Conservation (phyloP, 2,113 vertebrate genomes). For the Odontesthes bonariensis region DNA sequence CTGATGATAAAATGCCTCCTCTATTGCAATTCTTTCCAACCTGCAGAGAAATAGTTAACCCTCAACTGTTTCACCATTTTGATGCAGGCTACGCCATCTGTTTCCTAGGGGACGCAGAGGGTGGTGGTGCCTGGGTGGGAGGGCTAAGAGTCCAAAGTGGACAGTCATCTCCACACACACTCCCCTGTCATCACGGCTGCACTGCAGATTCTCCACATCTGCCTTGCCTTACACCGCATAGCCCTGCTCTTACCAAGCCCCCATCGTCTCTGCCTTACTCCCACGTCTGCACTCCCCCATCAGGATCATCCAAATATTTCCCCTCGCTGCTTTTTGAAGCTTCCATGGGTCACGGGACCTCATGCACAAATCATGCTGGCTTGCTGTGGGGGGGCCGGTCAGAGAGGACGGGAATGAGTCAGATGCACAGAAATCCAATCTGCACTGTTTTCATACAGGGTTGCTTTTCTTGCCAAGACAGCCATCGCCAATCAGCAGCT, state of each 20-base stretch:
- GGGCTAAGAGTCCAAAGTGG: slow-evolving; percentile 38
- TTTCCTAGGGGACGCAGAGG: slow-evolving; percentile 30
- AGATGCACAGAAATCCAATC: slow-evolving; percentile 91
- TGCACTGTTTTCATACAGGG: slow-evolving; percentile 84
- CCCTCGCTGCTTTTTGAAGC: slow-evolving; percentile 90
- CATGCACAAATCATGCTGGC: slow-evolving; percentile 95
- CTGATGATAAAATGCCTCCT: slow-evolving; percentile 59
- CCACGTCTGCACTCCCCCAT: slow-evolving; percentile 81
- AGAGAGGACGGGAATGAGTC: slow-evolving; percentile 77
- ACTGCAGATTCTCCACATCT: slow-evolving; percentile 90
- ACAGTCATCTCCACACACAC: slow-evolving; percentile 49
- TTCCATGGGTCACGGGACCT: slow-evolving; percentile 92
- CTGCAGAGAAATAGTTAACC: slow-evolving; percentile 16
- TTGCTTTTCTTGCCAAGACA: slow-evolving; percentile 88
- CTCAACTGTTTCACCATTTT: slow-evolving; percentile 35
- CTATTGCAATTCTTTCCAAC: slow-evolving; percentile 25
- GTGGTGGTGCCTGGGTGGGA: slow-evolving; percentile 20
- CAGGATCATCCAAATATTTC: slow-evolving; percentile 90
- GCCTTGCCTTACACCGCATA: slow-evolving; percentile 88
- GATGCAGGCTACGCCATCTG: slow-evolving; percentile 24
- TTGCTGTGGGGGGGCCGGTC: slow-evolving; percentile 81
- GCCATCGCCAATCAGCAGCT: slow-evolving; percentile 82
- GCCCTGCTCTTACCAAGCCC: slow-evolving; percentile 62
- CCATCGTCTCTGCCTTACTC: slow-evolving; percentile 68
- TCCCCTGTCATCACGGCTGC: slow-evolving; percentile 72